Conservation (phyloP, 1,140 invertebrate species). For the Drosophila simulans region DNA sequence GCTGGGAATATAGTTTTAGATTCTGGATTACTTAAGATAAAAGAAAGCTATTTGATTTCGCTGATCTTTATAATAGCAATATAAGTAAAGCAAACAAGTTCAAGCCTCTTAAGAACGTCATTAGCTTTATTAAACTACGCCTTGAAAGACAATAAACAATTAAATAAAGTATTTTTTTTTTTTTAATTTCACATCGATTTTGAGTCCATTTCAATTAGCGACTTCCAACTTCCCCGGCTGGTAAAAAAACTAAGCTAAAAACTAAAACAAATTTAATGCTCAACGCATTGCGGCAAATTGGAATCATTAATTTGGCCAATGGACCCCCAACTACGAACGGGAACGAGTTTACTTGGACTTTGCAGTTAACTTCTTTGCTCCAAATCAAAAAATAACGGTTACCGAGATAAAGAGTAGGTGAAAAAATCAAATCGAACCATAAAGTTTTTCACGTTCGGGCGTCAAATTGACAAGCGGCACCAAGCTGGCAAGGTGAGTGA, state of each 20-base stretch:
- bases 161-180: background rate
- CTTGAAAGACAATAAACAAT: slow-evolving; percentile 6
- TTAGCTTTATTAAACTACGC: slow-evolving; percentile 1
- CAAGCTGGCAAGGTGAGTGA: slow-evolving; percentile 39
- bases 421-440: slow-evolving; percentile 41
- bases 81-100: background rate
- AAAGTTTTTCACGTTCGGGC: slow-evolving; percentile 50
- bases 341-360: slow-evolving; percentile 46
- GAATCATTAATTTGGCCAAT: slow-evolving; percentile 61
- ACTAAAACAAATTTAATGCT: slow-evolving; percentile 54
- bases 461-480: slow-evolving; percentile 55
- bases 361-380: slow-evolving; percentile 10
- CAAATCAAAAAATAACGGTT: slow-evolving; percentile 50
- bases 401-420: slow-evolving; percentile 15
- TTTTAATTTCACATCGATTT: slow-evolving; percentile 25
- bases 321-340: slow-evolving; percentile 21
- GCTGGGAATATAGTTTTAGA: background rate
- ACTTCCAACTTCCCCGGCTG: slow-evolving; percentile 22
- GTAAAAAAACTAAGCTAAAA: slow-evolving; percentile 34
- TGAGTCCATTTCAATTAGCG: slow-evolving; percentile 24
- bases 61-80: too few relatives aligned
- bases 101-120: slow-evolving; percentile 13
- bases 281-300: slow-evolving; percentile 61
- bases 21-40: too few relatives aligned
- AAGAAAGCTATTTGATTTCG: too few relatives aligned